These are phyloP conservation scores for Aporrectodea caliginosa DNA, from an alignment of 1,140 invertebrate genomes.

Conservation along the genomic window DNA sequence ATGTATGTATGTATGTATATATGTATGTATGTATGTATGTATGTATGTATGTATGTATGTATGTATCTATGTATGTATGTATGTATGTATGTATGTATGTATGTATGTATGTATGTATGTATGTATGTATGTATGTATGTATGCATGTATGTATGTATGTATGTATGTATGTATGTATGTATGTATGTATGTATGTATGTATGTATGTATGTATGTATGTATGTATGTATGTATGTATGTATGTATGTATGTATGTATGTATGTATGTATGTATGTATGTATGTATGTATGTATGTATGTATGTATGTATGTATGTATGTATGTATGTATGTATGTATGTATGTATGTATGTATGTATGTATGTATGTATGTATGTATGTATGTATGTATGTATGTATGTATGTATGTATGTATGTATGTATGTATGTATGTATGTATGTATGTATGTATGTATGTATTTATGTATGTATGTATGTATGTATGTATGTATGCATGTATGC, in stretches of 20 bases:
- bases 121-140: constrained; percentile 7
- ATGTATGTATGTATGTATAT: not conserved
- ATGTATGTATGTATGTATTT: too few species aligned
- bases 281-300: too few species aligned
- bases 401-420: constrained; percentile 14
- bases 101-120: constrained; percentile 7
- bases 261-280: not conserved
- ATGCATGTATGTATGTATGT: constrained; percentile 5
- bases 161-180: constrained; percentile 7
- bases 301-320: too few species aligned
- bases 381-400: constrained; percentile 3
- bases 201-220: constrained; percentile 7
- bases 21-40: not conserved
- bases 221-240: constrained; percentile 5
- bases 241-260: not conserved
- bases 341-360: too few species aligned
- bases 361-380: constrained; percentile 25
- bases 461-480: constrained; percentile 32
- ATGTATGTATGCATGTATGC: too few species aligned
- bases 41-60: not conserved
- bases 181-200: constrained; percentile 7
- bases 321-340: too few species aligned
- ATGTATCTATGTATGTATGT: not conserved
- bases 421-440: constrained; percentile 34
- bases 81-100: constrained; percentile 7